Conservation (phyloP, 2,113 vertebrate genomes). For the Xenopus tropicalis region DNA sequence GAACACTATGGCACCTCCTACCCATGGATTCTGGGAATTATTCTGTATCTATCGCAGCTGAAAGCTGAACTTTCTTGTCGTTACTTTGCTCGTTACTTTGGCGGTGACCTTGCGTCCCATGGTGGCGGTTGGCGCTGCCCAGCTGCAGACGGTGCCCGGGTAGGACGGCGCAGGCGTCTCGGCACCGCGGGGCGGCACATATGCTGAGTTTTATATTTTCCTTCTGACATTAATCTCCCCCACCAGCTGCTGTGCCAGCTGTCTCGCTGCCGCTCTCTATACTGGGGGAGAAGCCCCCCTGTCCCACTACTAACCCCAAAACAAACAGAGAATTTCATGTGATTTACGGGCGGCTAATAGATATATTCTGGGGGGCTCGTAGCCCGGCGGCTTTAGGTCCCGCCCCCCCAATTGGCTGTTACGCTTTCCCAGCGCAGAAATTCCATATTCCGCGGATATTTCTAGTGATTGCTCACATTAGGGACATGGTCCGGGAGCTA, state of each 20-base stretch:
- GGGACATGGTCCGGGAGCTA: conserved; percentile 61
- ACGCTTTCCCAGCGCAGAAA: too few species aligned
- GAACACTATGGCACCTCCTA: too few species aligned
- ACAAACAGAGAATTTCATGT: too few species aligned
- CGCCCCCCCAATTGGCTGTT: too few species aligned
- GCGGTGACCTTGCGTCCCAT: conserved; percentile 92
- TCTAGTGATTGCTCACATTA: conserved; percentile 53
- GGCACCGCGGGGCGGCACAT: conserved; percentile 98
- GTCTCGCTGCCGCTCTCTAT: conserved; percentile 89
- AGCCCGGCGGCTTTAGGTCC: too few species aligned
- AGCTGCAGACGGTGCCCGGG: conserved; percentile 97
- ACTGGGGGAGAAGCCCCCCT: conserved; percentile 63
- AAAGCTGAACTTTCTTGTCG: too few species aligned
- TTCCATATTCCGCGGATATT: too few species aligned
- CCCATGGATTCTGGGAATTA: background rate
- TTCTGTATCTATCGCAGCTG: too few species aligned
- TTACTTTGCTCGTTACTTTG: too few species aligned
- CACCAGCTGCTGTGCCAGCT: conserved; percentile 99
- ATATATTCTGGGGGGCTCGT: too few species aligned
- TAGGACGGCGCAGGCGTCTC: conserved; percentile 96
- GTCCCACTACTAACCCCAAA: too few species aligned
- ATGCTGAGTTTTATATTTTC: conserved; percentile 99
- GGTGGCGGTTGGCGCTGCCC: conserved; percentile 88
- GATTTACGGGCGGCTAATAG: too few species aligned
- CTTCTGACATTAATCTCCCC: conserved; percentile 99